These are phyloP conservation scores for Malurus leucopterus DNA, from an alignment of 2,797 vertebrate species.

Conservation along the genomic window DNA sequence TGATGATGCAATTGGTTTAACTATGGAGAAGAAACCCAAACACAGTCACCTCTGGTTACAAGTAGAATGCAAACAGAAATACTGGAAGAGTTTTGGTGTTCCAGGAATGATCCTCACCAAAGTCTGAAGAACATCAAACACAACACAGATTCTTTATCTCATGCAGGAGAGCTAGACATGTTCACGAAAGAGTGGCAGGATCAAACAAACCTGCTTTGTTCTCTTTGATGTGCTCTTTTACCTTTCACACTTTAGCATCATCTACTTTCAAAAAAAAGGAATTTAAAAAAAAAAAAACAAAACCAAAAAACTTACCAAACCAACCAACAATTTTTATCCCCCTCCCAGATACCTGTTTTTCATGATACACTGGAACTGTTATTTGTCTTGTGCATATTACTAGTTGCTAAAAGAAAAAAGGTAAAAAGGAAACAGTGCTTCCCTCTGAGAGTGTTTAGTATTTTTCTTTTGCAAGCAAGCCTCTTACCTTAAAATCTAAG, in stretches of 20 bases:
- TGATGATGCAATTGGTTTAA: neutral
- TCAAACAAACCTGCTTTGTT: neutral
- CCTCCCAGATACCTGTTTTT: neutral
- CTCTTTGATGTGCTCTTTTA: neutral
- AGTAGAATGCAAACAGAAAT: neutral
- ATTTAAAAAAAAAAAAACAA: neutral
- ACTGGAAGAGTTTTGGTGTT: neutral
- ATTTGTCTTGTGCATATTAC: neutral
- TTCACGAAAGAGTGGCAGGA: neutral
- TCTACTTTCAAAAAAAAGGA: neutral
- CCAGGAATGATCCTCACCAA: neutral
- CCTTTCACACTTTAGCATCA: neutral
- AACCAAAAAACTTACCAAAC: neutral
- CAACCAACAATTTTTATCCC: neutral
- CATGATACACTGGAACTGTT: neutral
- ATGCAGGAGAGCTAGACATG: neutral
- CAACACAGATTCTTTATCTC: neutral
- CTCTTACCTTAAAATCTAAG: neutral
- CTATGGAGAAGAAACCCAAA: neutral
- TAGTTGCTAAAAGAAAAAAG: neutral
- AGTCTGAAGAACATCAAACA: neutral
- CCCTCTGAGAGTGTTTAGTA: neutral
- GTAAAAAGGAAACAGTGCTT: neutral
- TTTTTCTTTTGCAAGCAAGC: neutral
- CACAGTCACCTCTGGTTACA: neutral